These are phyloP conservation scores for Lamprologus ornatipinnis DNA, from an alignment of 2,113 vertebrate species.

Conservation along the genomic window DNA sequence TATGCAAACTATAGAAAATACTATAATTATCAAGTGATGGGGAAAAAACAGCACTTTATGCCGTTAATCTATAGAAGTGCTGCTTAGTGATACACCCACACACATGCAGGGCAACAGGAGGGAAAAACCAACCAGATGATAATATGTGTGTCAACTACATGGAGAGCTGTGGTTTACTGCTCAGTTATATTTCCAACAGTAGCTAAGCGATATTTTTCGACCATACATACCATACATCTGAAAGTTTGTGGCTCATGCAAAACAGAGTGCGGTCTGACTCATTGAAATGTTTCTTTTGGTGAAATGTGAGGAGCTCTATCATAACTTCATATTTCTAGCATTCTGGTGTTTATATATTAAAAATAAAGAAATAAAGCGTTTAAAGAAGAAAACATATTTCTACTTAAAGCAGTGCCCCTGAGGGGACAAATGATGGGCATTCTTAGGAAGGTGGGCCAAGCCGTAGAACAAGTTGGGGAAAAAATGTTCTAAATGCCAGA, in stretches of 20 bases:
- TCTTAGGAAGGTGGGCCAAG: background rate
- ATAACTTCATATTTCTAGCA: background rate
- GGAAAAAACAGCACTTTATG: background rate
- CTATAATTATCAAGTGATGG: background rate
- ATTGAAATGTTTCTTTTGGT: background rate
- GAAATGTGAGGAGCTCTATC: background rate
- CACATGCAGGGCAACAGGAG: background rate
- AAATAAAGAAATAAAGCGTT: background rate
- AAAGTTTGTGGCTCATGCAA: background rate
- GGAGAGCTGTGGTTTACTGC: background rate
- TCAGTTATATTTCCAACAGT: background rate
- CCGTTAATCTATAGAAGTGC: background rate
- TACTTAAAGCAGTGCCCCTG: background rate
- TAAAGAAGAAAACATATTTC: background rate
- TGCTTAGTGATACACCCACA: background rate
- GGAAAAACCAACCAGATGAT: background rate
- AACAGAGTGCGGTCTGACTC: background rate
- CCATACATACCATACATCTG: too few relatives aligned
- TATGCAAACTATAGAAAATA: background rate
- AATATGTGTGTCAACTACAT: background rate
- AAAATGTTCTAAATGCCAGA: background rate
- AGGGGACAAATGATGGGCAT: background rate
- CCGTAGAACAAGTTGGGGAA: background rate
- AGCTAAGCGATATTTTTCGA: background rate
- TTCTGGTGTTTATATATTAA: background rate